A percentile compares a stretch with the other conserved stretches of the same genome.
These are phyloP conservation scores for Motacilla tschutschensis DNA, from an alignment of 2,113 vertebrate species.

Conservation along the genomic window DNA sequence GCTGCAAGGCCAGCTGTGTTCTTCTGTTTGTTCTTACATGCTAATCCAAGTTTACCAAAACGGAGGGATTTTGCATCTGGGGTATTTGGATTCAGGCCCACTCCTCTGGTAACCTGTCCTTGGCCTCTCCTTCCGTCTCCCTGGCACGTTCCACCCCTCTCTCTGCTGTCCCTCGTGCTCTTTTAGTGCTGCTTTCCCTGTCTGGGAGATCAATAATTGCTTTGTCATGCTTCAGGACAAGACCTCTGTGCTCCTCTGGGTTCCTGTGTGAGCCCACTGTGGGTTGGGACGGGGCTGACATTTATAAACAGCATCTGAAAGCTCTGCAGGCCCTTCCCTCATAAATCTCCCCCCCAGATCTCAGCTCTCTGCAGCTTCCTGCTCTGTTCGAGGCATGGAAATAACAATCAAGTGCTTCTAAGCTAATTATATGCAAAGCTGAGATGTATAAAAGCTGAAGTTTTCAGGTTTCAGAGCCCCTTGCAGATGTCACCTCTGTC, in stretches of 20 bases:
- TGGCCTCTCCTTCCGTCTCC: slow-evolving; percentile 42
- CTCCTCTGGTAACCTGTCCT: slow-evolving; percentile 53
- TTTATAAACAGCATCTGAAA: neutral
- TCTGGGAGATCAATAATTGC: slow-evolving; percentile 22
- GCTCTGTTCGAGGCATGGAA: neutral
- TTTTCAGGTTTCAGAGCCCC: neutral
- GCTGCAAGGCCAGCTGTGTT: slow-evolving; percentile 50
- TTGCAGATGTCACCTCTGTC: fast-evolving
- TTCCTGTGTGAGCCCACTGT: neutral
- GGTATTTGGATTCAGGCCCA: slow-evolving; percentile 14
- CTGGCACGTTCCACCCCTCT: neutral
- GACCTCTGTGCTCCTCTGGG: neutral
- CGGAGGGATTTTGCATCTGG: slow-evolving; percentile 54
- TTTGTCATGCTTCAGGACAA: slow-evolving; percentile 30
- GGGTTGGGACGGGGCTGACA: neutral
- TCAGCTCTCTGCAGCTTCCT: neutral
- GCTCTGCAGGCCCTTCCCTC: neutral
- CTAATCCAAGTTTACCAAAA: slow-evolving; percentile 68
- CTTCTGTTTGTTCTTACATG: slow-evolving; percentile 63
- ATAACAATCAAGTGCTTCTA: neutral
- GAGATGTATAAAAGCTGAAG: neutral
- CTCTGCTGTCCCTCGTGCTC: neutral
- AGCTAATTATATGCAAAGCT: neutral
- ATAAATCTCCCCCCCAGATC: neutral
- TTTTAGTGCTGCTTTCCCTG: neutral